These are phyloP conservation scores for Cancer borealis DNA, from an alignment of 2,888 invertebrate genomes.

Conservation along the genomic window DNA sequence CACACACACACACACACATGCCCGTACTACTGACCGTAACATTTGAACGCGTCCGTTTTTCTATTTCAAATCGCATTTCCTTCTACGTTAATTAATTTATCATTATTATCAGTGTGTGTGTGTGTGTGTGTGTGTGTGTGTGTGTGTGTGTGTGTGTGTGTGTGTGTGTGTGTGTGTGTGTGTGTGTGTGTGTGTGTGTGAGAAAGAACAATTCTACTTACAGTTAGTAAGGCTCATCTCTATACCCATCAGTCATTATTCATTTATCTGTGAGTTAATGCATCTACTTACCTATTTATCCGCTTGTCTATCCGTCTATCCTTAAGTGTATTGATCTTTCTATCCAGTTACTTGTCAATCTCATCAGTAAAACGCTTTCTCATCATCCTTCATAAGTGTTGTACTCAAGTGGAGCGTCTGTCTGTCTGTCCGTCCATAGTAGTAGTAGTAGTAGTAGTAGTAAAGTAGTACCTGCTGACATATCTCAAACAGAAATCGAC, in stretches of 20 bases:
- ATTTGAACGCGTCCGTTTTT: background rate
- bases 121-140: conserved; percentile 47
- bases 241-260: background rate
- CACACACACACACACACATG: conserved; percentile 49
- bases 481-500: too few relatives aligned
- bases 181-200: background rate
- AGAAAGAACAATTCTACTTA: background rate
- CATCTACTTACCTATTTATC: background rate
- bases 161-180: too few relatives aligned
- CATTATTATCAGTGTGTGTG: background rate
- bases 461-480: background rate
- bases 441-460: background rate
- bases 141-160: conserved; percentile 44
- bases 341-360: background rate
- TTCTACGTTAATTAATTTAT: background rate
- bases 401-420: background rate
- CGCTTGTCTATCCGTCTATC: background rate
- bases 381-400: background rate
- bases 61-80: background rate
- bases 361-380: background rate
- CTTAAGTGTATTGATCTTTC: background rate
- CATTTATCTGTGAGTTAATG: background rate
- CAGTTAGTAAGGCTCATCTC: background rate
- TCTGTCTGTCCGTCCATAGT: conserved; percentile 11
- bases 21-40: background rate